These are phyloP conservation scores for Chaetodon trifasciatus DNA, from an alignment of 2,797 vertebrate genomes.

Conservation along the genomic window DNA sequence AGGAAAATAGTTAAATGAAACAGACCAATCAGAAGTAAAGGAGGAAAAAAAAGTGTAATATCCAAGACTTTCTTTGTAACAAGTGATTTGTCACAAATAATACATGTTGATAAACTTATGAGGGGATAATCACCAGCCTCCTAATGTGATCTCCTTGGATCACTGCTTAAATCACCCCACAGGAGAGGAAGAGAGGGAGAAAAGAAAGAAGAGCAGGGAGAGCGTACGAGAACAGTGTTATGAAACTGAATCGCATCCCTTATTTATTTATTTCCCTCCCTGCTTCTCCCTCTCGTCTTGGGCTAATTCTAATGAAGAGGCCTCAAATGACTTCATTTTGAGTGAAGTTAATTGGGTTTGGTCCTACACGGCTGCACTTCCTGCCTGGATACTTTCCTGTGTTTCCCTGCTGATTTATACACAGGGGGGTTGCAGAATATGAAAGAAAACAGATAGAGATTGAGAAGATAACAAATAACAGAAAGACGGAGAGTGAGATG, in stretches of 20 bases:
- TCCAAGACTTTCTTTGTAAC: conserved; percentile 58
- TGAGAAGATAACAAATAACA: conserved; percentile 57
- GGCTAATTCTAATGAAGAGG: conserved; percentile 89
- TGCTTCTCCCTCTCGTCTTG: conserved; percentile 56
- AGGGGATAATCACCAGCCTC: conserved; percentile 70
- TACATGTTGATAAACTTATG: conserved; percentile 65
- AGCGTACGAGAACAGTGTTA: conserved; percentile 53
- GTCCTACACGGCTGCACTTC: conserved; percentile 90
- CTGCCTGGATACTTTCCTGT: conserved; percentile 89
- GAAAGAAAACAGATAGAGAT: conserved; percentile 62
- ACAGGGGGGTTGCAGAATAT: conserved; percentile 44
- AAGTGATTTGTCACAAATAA: conserved; percentile 66
- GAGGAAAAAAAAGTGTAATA: conserved; percentile 10
- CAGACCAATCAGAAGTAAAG: background rate
- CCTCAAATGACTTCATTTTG: conserved; percentile 90
- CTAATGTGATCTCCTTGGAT: conserved; percentile 67
- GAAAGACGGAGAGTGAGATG: conserved; percentile 54
- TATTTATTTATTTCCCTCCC: conserved; percentile 76
- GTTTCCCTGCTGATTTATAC: conserved; percentile 79
- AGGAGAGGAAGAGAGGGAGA: conserved; percentile 43
- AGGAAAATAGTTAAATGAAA: background rate
- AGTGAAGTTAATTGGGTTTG: conserved; percentile 95
- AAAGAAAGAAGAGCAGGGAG: background rate
- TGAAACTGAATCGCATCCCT: conserved; percentile 74
- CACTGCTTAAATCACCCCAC: conserved; percentile 73